Percentiles rank a stretch among this genome's conserved stretches.
phyloP scores from a whole-genome alignment of 2,113 vertebrate genomes.

The Gasterosteus aculeatus region DNA sequence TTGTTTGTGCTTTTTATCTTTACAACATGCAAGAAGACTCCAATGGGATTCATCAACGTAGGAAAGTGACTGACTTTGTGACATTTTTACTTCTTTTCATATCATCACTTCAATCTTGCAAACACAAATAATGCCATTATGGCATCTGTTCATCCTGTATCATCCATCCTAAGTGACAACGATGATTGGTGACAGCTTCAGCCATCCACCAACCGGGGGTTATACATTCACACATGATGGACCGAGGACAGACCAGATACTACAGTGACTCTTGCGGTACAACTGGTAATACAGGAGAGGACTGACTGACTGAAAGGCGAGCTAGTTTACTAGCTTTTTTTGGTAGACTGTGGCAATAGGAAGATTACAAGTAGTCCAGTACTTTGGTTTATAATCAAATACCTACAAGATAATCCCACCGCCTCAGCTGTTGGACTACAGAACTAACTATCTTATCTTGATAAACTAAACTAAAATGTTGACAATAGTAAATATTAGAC shows the following conservation, averaged over 20 bases:
- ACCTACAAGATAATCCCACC: neutral
- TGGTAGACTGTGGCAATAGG: no score
- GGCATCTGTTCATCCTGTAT: constrained; percentile 42
- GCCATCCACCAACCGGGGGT: neutral
- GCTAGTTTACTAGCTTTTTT: neutral
- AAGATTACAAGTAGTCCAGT: neutral
- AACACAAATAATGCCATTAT: constrained; percentile 51
- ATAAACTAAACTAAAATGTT: neutral
- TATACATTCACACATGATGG: neutral
- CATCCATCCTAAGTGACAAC: neutral
- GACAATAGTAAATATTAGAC: neutral
- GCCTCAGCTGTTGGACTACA: constrained; percentile 1
- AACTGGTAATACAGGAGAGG: no score
- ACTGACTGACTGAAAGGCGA: no score
- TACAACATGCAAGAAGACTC: constrained; percentile 43
- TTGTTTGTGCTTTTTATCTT: constrained; percentile 56
- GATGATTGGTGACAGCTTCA: neutral
- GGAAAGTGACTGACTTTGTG: constrained; percentile 64
- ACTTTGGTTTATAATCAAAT: constrained; percentile 3
- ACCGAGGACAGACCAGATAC: no score
- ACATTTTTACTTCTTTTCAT: constrained; percentile 37
- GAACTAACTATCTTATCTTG: neutral
- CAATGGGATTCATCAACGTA: constrained; percentile 57
- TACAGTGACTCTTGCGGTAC: no score
- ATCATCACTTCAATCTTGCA: constrained; percentile 50